Base-by-base conservation (phyloP, 92 coral and sea anemone species). In the Palythoa grandiflora region DNA sequence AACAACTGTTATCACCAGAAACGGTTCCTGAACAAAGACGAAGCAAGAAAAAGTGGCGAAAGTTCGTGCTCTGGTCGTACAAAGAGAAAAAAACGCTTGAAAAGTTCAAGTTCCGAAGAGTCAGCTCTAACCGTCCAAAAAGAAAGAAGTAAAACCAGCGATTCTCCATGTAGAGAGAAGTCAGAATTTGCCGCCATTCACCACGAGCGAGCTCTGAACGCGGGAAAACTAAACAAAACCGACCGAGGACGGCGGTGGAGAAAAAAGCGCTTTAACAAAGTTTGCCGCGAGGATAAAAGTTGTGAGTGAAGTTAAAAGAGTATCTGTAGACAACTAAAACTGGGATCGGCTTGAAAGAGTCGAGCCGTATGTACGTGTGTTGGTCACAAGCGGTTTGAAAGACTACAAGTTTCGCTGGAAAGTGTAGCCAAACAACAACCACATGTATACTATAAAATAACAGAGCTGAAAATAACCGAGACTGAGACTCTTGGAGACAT, bases 171-270 rank as follows among this genome's bases (percentile, higher is more conserved):
- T 84, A 85, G 80, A 75, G 89, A 88, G 78, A 93, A 79, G 91
- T 89, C 89, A 55, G 98, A 95, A 81, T 93, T 95, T 87, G 94
- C 94, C 88, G 89, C 90, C 11, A 89, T 95, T 70, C 98, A 95
- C 91, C 94, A 83, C 81, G 98, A 95, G 80, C 91, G 98, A 71
- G 98, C 98, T 16, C 79, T 95, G 75, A 91, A 95, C 88, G 96
- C 96, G 88, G 96, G 96, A 66, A 91, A 93, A 73, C 92, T 95
- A 7, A 89, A 93, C 78, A 92, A 90, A 76, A 44, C 86, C n/a
- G 98, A 94, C 88, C 91, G 68, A 88, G 98, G 96, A 44, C 88
- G 98, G 77, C 91, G 96, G 81, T 95, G 98, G 98, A 75, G 98
- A 40, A 83, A 90, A 77, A 95, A 93, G 73, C 73, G 84, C 74